These are phyloP conservation scores for Pristionchus exspectatus DNA, from an alignment of 2,888 invertebrate genomes.

Conservation along the genomic window DNA sequence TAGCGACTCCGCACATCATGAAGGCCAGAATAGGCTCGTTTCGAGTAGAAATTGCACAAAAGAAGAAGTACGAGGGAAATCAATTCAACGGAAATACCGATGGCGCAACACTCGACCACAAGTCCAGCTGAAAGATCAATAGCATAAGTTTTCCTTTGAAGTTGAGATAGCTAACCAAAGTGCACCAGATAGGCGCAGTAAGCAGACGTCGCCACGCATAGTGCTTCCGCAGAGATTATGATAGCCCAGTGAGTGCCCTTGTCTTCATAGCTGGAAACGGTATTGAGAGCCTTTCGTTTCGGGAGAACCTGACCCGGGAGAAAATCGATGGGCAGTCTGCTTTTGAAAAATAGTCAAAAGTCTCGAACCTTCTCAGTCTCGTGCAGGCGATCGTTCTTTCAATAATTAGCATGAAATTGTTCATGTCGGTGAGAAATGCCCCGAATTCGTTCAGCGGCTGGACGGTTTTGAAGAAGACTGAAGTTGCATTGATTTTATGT, in stretches of 20 bases:
- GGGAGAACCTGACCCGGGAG: background rate
- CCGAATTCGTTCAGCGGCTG: constrained; percentile 45
- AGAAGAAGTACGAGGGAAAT: background rate
- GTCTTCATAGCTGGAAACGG: background rate
- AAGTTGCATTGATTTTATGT: background rate
- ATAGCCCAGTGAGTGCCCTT: background rate
- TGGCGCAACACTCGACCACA: background rate
- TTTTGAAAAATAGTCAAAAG: background rate
- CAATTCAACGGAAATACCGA: background rate
- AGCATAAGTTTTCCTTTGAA: background rate
- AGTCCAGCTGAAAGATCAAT: background rate
- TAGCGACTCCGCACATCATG: background rate
- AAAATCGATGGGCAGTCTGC: too few relatives aligned
- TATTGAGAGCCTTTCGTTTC: too few relatives aligned
- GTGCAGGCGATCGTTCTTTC: background rate
- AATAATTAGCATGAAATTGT: background rate
- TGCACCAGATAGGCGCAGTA: background rate
- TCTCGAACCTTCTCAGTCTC: background rate
- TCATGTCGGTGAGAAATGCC: background rate
- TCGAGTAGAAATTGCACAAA: background rate
- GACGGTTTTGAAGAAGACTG: constrained; percentile 19
- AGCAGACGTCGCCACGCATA: background rate
- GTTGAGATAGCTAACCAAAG: background rate
- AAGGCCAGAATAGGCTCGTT: background rate
- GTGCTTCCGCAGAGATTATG: background rate